phyloP scores from a whole-genome alignment of 2,113 vertebrate species.

The Brachyistius frenatus region DNA sequence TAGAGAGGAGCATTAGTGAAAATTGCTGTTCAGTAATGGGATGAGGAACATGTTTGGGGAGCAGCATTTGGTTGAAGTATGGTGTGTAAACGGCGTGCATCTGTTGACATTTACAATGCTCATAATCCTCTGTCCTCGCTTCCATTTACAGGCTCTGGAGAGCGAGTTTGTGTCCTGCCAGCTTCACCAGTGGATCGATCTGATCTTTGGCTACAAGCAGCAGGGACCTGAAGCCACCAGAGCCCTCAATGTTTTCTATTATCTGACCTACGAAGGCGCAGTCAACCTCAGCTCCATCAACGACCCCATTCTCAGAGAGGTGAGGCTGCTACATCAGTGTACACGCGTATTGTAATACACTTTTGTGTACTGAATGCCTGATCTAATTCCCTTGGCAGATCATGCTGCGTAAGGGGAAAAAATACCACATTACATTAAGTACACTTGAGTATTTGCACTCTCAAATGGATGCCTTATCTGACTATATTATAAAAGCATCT shows the following conservation, averaged over 20 bases:
- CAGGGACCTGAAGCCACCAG: constrained; percentile 96
- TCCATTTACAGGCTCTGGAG: constrained; percentile 91
- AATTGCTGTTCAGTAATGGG: constrained; percentile 60
- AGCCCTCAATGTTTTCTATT: constrained; percentile 97
- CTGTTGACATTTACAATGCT: constrained; percentile 51
- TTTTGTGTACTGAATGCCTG: constrained; percentile 30
- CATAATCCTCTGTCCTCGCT: constrained; percentile 1
- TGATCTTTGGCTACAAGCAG: constrained; percentile 99
- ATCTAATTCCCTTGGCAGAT: constrained; percentile 37
- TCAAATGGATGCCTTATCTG: constrained; percentile 66
- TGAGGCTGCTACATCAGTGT: constrained; percentile 73
- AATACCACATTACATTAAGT: constrained; percentile 60
- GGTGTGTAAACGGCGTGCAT: constrained; percentile 32
- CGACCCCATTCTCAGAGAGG: constrained; percentile 94
- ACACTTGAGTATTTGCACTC: constrained; percentile 51
- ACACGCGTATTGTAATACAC: neutral
- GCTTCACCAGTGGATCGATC: constrained; percentile 99
- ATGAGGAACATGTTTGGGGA: constrained; percentile 32
- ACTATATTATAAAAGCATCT: constrained; percentile 63
- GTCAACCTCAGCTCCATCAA: constrained; percentile 94
- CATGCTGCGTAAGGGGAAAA: constrained; percentile 60
- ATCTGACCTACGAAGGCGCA: constrained; percentile 96
- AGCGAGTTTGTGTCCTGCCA: constrained; percentile 99
- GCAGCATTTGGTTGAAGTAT: constrained; percentile 37
- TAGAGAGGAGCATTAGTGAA: constrained; percentile 51